Base-by-base conservation (phyloP, 1,140 invertebrate genomes). In the Ganaspis sp. region DNA sequence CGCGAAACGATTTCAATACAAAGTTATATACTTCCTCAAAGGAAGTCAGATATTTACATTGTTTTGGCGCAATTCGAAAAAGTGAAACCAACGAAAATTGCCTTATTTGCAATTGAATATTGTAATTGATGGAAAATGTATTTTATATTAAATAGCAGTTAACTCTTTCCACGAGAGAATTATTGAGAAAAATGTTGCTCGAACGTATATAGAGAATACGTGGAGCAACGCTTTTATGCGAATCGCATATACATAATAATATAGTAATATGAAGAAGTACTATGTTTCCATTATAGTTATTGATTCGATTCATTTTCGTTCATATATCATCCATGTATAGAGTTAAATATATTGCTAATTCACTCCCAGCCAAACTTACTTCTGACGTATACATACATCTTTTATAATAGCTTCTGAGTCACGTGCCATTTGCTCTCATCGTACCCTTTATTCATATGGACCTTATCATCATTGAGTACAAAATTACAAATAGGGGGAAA, bases 401-500 rank as follows among this genome's bases (percentile, higher is more conserved):
- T 17, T 29, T 15, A 38, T 40, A 9, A 9, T 21, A 9, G 21
- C n/a, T 12, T 40, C 40, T n/a, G 17, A 42, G 19, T 45, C 9
- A 6, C n/a, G 37, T 45, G 26, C 17, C 17, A 26, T 21, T 70
- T n/a, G 19, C 70, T 5, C n/a, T 26, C 4, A 15, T 45, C 70
- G 70, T 26, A 23, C 9, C 3, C 29, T 45, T 72, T 72, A 23
- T 72, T 42, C 26, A 29, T 42, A 72, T 45, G 40, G 40, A 72
- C 45, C 40, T 45, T 49, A 49, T 23, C 12, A 26, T 23, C 12
- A 26, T 23, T 26, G 69, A 70, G 69, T 72, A 72, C 70, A 72
- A 72, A 72, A 72, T 72, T 72, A 72, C 70, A 72, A 72, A 72
- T 42, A 21, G 40, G 42, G 40, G 21, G 19, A 72, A 15, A 77